Conservation (phyloP, 2,888 invertebrate genomes). For the Alentia gelatinosa region DNA sequence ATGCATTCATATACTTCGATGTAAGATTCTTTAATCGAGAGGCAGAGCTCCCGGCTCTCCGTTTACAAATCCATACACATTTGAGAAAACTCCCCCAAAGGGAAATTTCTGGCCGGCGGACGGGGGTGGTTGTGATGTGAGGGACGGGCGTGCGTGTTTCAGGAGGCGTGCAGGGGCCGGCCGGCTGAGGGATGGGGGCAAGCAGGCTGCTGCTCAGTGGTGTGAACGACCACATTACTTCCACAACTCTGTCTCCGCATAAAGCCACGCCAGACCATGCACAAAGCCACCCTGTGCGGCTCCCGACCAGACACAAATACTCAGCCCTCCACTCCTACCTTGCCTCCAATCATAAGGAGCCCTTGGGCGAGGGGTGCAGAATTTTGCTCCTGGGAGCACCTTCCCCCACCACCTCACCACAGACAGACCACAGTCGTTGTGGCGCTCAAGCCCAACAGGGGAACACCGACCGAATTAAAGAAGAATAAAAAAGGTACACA, state of each 20-base stretch:
- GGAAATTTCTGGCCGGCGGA: too few relatives aligned
- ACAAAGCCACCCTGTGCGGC: background rate
- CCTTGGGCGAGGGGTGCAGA: background rate
- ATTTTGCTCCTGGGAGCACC: too few relatives aligned
- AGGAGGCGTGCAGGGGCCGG: background rate
- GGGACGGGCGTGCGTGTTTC: background rate
- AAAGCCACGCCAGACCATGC: background rate
- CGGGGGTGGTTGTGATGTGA: background rate
- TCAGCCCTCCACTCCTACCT: background rate
- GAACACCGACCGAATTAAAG: background rate
- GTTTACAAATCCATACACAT: too few relatives aligned
- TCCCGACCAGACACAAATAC: background rate
- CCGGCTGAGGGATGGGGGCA: background rate
- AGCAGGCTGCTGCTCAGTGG: background rate
- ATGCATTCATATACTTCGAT: too few relatives aligned
- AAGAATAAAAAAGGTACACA: background rate
- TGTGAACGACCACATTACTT: background rate
- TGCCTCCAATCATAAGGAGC: background rate
- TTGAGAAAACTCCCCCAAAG: too few relatives aligned
- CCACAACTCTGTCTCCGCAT: slow-evolving; percentile 1
- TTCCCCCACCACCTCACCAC: background rate
- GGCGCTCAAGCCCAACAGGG: background rate
- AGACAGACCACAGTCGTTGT: too few relatives aligned
- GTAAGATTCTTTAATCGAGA: too few relatives aligned
- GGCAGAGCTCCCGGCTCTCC: too few relatives aligned